phyloP scores from a whole-genome alignment of 2,113 vertebrate species.

The Dermatemys mawii region DNA sequence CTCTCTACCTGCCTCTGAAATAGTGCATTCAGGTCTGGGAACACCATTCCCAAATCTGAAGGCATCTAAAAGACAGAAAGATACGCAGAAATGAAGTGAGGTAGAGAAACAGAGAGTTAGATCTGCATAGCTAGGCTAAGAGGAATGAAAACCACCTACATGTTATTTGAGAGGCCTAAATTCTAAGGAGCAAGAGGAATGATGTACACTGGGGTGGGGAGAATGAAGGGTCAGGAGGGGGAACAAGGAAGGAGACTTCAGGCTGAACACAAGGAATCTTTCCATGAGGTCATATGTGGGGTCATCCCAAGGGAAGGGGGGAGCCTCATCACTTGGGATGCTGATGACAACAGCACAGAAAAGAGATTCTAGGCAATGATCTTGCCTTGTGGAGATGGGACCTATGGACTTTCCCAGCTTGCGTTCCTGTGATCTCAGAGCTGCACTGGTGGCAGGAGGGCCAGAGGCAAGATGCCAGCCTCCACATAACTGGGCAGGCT shows the following conservation, averaged over 20 bases:
- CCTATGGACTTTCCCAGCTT: not conserved
- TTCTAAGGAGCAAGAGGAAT: not conserved
- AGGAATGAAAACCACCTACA: not conserved
- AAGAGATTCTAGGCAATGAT: not conserved
- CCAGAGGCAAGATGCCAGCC: fast-evolving
- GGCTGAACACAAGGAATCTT: not conserved
- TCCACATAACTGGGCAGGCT: fast-evolving
- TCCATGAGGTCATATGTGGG: not conserved
- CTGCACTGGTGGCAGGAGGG: not conserved
- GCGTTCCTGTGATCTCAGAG: fast-evolving
- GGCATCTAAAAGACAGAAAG: not conserved
- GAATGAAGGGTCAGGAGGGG: not conserved
- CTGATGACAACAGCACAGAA: not conserved
- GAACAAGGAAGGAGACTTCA: fast-evolving
- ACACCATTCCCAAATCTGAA: not conserved
- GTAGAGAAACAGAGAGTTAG: not conserved
- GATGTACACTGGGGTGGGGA: no score
- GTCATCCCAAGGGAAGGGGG: not conserved
- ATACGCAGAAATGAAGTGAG: not conserved
- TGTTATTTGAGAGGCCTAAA: not conserved
- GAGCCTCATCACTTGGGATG: not conserved
- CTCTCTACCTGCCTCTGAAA: not conserved
- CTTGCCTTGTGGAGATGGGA: fast-evolving
- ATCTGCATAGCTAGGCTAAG: not conserved
- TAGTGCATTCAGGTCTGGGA: not conserved